Evolutionary conservation across 2,888 invertebrate species (phyloP).

Genomic region (Erpobdella octoculata): DNA sequence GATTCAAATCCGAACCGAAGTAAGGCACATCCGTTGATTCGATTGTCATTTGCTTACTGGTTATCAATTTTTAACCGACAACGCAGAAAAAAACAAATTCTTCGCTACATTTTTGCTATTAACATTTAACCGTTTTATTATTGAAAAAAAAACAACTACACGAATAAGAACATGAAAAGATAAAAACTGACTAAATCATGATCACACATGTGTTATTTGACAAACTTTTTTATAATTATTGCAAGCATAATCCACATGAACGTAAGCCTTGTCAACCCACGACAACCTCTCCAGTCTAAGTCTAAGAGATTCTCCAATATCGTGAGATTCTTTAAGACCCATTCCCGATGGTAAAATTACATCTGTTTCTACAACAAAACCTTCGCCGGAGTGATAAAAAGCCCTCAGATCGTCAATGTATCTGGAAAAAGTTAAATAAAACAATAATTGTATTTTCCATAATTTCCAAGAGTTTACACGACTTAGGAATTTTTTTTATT

Average conservation of each 20-base stretch:
- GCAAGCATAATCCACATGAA: slow-evolving; percentile 54
- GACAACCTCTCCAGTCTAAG: slow-evolving; percentile 53
- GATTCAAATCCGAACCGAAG: too few species aligned
- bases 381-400: slow-evolving; percentile 53
- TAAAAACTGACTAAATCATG: too few species aligned
- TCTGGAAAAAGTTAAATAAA: not conserved
- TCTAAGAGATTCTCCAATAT: slow-evolving; percentile 54
- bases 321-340: slow-evolving; percentile 52
- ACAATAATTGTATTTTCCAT: not conserved
- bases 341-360: slow-evolving; percentile 50
- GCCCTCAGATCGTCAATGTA: slow-evolving; percentile 55
- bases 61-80: too few species aligned
- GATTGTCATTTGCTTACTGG: too few species aligned
- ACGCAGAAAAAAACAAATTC: too few species aligned
- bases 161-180: too few species aligned
- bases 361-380: slow-evolving; percentile 51
- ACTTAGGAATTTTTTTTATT: not conserved
- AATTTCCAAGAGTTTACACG: not conserved
- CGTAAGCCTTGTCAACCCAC: slow-evolving; percentile 55
- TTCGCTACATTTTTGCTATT: too few species aligned
- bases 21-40: too few species aligned
- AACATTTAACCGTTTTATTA: too few species aligned
- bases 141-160: too few species aligned
- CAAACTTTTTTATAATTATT: not conserved
- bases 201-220: not conserved